Evolutionary conservation across 2,888 invertebrate species (phyloP).

Genomic region (Cordilura impudica): DNA sequence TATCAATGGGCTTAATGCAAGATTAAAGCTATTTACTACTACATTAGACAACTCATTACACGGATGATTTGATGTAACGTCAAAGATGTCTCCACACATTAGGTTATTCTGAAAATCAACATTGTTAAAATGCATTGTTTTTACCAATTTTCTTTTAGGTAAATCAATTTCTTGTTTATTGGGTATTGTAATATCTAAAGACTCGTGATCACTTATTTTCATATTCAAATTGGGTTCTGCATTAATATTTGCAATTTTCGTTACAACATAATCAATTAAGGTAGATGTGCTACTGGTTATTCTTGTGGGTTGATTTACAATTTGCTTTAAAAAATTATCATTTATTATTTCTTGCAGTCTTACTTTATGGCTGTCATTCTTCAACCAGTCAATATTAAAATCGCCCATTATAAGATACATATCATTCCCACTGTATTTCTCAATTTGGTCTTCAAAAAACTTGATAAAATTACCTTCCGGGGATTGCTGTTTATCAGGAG

Average conservation of each 20-base stretch:
- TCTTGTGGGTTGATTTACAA: not conserved
- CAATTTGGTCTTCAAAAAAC: too few species aligned
- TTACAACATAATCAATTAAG: not conserved
- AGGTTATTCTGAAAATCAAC: not conserved
- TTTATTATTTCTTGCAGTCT: not conserved
- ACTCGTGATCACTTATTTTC: not conserved
- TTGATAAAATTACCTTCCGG: too few species aligned
- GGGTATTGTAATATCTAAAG: not conserved
- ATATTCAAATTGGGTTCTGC: not conserved
- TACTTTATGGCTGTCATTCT: not conserved
- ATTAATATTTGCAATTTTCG: not conserved
- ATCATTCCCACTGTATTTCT: too few species aligned
- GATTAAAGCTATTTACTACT: not conserved
- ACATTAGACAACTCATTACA: not conserved
- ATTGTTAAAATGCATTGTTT: not conserved
- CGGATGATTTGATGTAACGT: not conserved
- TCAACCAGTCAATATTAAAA: not conserved
- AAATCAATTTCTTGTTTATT: not conserved
- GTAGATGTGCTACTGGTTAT: not conserved
- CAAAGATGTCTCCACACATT: not conserved
- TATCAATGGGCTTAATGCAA: not conserved
- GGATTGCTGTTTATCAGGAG: not conserved
- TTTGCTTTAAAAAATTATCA: not conserved
- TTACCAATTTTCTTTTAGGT: not conserved
- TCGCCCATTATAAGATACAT: too few species aligned